Percentiles rank a stretch among this genome's conserved stretches.
phyloP scores from a whole-genome alignment of 2,113 vertebrate species.

The Tragelaphus scriptus region DNA sequence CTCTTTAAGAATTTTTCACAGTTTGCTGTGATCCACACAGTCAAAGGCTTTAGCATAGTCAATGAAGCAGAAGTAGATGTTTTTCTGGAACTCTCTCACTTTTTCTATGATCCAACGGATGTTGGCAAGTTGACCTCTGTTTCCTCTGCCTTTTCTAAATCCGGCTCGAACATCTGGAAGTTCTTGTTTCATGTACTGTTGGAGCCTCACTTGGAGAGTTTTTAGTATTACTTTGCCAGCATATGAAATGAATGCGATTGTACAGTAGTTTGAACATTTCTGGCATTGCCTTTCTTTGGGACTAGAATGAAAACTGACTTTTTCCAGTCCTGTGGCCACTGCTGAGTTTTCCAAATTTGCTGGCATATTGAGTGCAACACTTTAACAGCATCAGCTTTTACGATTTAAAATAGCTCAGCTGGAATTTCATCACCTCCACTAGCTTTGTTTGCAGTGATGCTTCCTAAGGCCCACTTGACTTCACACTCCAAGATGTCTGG shows the following conservation, averaged over 20 bases:
- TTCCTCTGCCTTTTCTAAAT: background rate
- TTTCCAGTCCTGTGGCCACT: background rate
- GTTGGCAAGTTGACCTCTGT: background rate
- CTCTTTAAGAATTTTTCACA: background rate
- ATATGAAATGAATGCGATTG: background rate
- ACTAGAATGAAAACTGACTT: background rate
- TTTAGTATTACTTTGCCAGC: background rate
- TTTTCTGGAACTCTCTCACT: background rate
- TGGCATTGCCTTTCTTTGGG: background rate
- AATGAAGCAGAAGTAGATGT: background rate
- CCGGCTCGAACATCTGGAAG: background rate
- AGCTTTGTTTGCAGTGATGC: background rate
- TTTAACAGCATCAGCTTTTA: background rate
- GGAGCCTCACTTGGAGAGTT: background rate
- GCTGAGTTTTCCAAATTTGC: background rate
- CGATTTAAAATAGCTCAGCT: background rate
- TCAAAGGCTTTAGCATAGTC: background rate
- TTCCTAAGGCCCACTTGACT: background rate
- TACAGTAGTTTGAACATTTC: background rate
- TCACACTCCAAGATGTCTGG: background rate
- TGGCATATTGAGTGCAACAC: background rate
- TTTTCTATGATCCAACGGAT: background rate
- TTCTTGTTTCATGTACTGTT: accelerated
- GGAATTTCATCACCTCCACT: background rate
- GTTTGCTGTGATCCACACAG: background rate